Evolutionary conservation across 2,113 vertebrate genomes (phyloP).

Genomic region (Micromys minutus): DNA sequence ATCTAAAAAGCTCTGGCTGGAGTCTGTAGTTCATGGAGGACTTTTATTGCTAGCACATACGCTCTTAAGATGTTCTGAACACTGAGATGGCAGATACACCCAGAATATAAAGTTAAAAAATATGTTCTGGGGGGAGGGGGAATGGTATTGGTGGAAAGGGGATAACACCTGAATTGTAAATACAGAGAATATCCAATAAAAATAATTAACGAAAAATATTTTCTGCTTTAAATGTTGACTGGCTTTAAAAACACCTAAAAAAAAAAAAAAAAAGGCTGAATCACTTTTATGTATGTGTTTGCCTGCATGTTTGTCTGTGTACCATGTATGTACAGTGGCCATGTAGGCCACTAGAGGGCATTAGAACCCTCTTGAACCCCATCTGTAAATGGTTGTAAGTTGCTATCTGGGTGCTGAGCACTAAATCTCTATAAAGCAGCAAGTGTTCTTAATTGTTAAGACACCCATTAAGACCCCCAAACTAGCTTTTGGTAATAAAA

Average conservation of each 20-base stretch:
- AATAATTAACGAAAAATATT: slow-evolving; percentile 45
- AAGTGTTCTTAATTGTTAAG: not conserved
- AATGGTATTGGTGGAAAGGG: too few species aligned
- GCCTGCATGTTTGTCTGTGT: not conserved
- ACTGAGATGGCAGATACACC: not conserved
- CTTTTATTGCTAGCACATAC: not conserved
- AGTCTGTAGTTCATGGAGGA: slow-evolving; percentile 1
- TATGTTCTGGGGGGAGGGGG: too few species aligned
- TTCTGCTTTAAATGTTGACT: slow-evolving; percentile 25
- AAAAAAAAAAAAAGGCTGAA: not conserved
- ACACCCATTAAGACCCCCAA: not conserved
- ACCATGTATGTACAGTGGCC: not conserved
- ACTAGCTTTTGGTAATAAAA: not conserved
- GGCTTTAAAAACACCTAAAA: not conserved
- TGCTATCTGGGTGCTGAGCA: not conserved
- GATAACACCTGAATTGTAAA: too few species aligned
- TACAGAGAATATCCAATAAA: too few species aligned
- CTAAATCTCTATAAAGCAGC: not conserved
- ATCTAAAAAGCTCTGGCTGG: slow-evolving; percentile 21
- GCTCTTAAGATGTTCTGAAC: slow-evolving; percentile 1
- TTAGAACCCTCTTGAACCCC: not conserved
- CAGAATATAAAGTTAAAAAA: slow-evolving; percentile 53
- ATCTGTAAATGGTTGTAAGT: not conserved
- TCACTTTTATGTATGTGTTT: not conserved
- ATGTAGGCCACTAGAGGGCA: not conserved